Evolutionary conservation across 2,113 vertebrate genomes (phyloP).

Genomic region (Callopanchax toddi): DNA sequence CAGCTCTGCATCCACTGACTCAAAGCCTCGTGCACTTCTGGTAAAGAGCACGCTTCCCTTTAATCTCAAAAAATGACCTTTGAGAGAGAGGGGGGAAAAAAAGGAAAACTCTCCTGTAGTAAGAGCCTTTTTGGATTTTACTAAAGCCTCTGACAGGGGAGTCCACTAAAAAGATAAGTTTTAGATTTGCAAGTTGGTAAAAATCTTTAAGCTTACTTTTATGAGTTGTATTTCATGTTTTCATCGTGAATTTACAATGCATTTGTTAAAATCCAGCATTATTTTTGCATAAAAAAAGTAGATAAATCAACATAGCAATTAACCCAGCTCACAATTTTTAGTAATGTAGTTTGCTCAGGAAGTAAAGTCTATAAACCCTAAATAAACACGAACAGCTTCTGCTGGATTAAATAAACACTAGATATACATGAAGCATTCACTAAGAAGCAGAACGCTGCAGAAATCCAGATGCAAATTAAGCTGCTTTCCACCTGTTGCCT

Average conservation of each 20-base stretch:
- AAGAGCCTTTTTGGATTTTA: slow-evolving; percentile 51
- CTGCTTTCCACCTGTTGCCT: slow-evolving; percentile 37
- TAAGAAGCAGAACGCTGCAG: no score
- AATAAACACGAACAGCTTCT: slow-evolving; percentile 24
- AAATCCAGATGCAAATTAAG: slow-evolving; percentile 2
- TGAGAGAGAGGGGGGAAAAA: slow-evolving; percentile 41
- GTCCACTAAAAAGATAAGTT: slow-evolving; percentile 51
- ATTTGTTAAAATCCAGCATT: slow-evolving; percentile 1
- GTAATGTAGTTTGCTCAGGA: background rate
- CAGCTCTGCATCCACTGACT: slow-evolving; percentile 61
- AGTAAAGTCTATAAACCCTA: slow-evolving; percentile 4
- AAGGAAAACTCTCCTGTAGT: slow-evolving; percentile 57
- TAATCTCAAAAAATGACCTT: slow-evolving; percentile 67
- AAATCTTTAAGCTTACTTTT: slow-evolving; percentile 6
- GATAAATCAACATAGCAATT: slow-evolving; percentile 2
- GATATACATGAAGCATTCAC: slow-evolving; percentile 17
- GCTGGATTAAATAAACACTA: slow-evolving; percentile 25
- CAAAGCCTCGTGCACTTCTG: slow-evolving; percentile 54
- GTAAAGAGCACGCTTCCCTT: slow-evolving; percentile 70
- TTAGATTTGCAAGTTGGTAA: slow-evolving; percentile 25
- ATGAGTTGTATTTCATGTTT: background rate
- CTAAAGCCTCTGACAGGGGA: slow-evolving; percentile 46
- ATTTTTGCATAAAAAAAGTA: slow-evolving; percentile 2
- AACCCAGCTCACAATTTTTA: background rate
- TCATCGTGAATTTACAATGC: background rate